Evolutionary conservation across 2,113 vertebrate species (phyloP).

Genomic region (Odontesthes bonariensis): DNA sequence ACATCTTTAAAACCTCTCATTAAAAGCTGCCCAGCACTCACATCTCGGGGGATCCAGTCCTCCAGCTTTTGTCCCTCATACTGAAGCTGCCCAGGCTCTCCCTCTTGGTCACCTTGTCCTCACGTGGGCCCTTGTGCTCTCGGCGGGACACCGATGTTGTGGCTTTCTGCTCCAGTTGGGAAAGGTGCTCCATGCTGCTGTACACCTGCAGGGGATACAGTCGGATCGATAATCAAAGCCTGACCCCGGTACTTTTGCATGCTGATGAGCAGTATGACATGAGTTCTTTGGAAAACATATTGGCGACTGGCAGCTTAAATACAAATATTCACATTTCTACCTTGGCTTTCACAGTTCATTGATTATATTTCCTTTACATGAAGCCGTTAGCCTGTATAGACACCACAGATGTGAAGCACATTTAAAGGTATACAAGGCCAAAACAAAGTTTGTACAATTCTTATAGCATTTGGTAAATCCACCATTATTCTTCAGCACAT

Average conservation of each 20-base stretch:
- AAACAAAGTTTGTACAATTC: too few relatives aligned
- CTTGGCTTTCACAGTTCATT: constrained; percentile 1
- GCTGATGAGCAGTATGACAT: background rate
- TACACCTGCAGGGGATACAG: constrained; percentile 84
- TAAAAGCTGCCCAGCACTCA: constrained; percentile 74
- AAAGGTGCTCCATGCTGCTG: constrained; percentile 94
- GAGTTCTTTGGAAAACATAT: background rate
- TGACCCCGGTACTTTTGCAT: background rate
- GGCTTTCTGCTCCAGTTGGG: constrained; percentile 91
- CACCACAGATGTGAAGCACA: too few relatives aligned
- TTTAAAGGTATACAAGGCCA: too few relatives aligned
- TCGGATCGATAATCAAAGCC: background rate
- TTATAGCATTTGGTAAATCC: too few relatives aligned
- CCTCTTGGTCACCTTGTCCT: constrained; percentile 89
- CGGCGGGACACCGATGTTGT: constrained; percentile 82
- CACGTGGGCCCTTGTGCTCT: constrained; percentile 85
- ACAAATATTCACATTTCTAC: background rate
- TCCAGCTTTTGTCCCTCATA: constrained; percentile 92
- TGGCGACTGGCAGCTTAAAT: background rate
- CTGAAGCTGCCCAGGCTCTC: constrained; percentile 90
- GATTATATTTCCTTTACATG: background rate
- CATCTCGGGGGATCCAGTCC: constrained; percentile 93
- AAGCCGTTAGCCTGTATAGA: background rate
- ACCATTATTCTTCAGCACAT: too few relatives aligned
- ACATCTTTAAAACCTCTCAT: background rate